phyloP scores from a whole-genome alignment of 2,888 invertebrate genomes.

The Cloeon dipterum region DNA sequence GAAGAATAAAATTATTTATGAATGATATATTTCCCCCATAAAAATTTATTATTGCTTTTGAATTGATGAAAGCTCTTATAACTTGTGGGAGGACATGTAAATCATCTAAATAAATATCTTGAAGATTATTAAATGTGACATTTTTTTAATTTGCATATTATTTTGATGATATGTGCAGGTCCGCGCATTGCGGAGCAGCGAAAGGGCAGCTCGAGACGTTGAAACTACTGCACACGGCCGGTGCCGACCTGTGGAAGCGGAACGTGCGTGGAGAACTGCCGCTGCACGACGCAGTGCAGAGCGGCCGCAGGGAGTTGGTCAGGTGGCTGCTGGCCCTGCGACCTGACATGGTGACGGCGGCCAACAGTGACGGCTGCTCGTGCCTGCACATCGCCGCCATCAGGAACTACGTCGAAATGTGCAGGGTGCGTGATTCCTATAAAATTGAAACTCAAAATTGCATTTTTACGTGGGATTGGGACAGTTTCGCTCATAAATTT shows the following conservation, averaged over 20 bases:
- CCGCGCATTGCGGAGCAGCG: constrained; percentile 85
- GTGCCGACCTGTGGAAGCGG: constrained; percentile 75
- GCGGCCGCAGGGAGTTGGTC: constrained; percentile 69
- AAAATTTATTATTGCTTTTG: too few species aligned
- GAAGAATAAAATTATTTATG: too few species aligned
- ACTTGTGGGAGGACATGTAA: background rate
- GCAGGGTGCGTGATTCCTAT: constrained; percentile 41
- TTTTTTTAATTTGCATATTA: background rate
- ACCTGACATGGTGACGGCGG: constrained; percentile 62
- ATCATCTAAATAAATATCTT: background rate
- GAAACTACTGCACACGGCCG: constrained; percentile 45
- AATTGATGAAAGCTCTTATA: too few species aligned
- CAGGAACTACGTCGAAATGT: constrained; percentile 82
- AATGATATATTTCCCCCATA: too few species aligned
- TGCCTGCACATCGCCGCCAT: constrained; percentile 85
- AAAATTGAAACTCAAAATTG: background rate
- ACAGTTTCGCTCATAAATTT: background rate
- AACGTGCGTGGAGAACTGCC: constrained; percentile 90
- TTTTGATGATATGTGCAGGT: constrained; percentile 22
- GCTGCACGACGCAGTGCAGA: constrained; percentile 85
- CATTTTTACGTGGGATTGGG: background rate
- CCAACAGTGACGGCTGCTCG: constrained; percentile 82
- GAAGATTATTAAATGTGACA: background rate
- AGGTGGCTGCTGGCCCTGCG: constrained; percentile 69
- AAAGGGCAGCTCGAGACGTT: constrained; percentile 85